These are phyloP conservation scores for Leptarthrus brevirostris DNA, from an alignment of 2,888 invertebrate species.

Conservation along the genomic window DNA sequence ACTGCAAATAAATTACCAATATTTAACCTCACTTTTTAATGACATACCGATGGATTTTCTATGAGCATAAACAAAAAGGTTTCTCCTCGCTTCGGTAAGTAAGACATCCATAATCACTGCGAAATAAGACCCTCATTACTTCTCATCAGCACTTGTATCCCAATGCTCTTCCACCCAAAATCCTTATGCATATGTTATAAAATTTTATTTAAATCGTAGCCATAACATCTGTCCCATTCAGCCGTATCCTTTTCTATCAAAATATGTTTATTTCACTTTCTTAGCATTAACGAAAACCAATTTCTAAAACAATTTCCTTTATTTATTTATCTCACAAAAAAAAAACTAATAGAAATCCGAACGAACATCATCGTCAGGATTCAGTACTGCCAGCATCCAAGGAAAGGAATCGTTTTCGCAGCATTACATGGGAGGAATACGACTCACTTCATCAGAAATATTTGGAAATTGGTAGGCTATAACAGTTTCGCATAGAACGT, in stretches of 20 bases:
- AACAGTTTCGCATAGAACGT: constrained; percentile 7
- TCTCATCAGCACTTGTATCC: too few species aligned
- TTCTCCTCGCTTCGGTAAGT: too few species aligned
- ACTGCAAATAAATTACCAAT: too few species aligned
- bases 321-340: background rate
- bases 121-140: too few species aligned
- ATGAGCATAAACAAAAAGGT: too few species aligned
- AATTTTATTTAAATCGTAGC: background rate
- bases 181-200: background rate
- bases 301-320: constrained; percentile 22
- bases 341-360: constrained; percentile 77
- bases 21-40: too few species aligned
- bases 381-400: constrained; percentile 81
- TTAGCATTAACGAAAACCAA: background rate
- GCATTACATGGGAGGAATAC: constrained; percentile 90
- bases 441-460: constrained; percentile 93
- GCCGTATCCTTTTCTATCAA: background rate
- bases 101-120: too few species aligned
- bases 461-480: constrained; percentile 84
- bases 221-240: background rate
- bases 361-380: constrained; percentile 84
- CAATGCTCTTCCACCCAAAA: too few species aligned
- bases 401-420: constrained; percentile 85
- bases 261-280: constrained; percentile 8
- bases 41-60: too few species aligned